Base-by-base conservation (phyloP, 2,113 vertebrate species). In the Dasyprocta punctata region DNA sequence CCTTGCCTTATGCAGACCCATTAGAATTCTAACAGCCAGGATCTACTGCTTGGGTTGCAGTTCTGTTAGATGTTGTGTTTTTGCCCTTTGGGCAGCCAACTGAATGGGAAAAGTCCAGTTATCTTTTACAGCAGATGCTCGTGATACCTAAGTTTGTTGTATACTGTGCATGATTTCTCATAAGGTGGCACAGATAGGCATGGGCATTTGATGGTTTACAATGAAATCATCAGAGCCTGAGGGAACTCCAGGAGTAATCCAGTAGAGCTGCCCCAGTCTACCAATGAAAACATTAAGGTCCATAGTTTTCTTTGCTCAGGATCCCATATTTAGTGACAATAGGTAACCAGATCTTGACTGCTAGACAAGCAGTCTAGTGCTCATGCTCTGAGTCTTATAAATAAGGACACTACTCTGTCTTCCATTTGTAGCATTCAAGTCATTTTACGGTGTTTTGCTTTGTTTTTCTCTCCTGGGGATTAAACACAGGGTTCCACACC, bases 21-120 rank as follows among this genome's bases (percentile, higher is more conserved):
- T 92, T 88, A 69, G 98, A 98, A 98, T 97, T 98, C 96, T 98
- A 92, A 88, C 9, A 96, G 90, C 97, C 83, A 95, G 28, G 6
- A 19, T 77, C 85, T 85, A 75, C 14, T 22, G 2, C 2, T 0
- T 0, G 2, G 71, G 33, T 24, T 22, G 41, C 33, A 56, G 11
- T n/a, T 65, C 69, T 82, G 5, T 77, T 61, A 81, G 33, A 44
- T 82, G 5, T 87, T 75, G 12, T 13, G 3, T 33, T 22, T 26
- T 85, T 91, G 54, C 3, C 16, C 11, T 58, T 82, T 67, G 44
- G 44, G 56, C 10, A 58, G 28, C 41, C 67, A 41, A 8, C 17
- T 63, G 17, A 60, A n/a, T 65, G 24, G 3, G 38, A 77, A 90
- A 82, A 83, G 13, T 85, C 33, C 24, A 30, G 3, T 49, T 47